Conservation (phyloP, 2,113 vertebrate species). For the Pelusios castaneus region DNA sequence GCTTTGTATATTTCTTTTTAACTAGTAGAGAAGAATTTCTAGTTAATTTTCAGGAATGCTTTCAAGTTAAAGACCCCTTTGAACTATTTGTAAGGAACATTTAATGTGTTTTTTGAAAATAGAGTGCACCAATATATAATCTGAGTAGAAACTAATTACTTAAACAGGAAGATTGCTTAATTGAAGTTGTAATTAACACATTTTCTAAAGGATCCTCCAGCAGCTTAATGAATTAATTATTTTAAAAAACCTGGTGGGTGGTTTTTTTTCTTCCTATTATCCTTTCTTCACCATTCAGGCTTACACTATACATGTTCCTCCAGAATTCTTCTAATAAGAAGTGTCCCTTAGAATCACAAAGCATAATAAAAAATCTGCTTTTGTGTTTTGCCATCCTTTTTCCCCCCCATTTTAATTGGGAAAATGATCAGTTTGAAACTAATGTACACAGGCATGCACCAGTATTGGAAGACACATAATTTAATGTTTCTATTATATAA, state of each 20-base stretch:
- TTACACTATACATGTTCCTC: neutral
- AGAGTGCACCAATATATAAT: neutral
- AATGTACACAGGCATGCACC: neutral
- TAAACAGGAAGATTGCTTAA: neutral
- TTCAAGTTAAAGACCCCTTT: neutral
- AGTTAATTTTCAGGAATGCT: neutral
- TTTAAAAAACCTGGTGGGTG: neutral
- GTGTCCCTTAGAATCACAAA: neutral
- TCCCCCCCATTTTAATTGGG: neutral
- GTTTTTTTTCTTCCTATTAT: neutral
- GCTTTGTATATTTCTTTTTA: neutral
- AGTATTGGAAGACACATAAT: neutral
- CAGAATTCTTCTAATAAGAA: neutral
- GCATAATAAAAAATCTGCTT: neutral
- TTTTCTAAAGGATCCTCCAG: neutral
- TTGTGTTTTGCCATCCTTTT: neutral
- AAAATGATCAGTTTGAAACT: neutral
- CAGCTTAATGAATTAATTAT: neutral
- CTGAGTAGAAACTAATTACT: neutral
- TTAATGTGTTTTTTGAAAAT: neutral
- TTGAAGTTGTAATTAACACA: neutral
- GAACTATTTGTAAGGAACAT: fast-evolving
- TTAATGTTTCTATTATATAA: neutral
- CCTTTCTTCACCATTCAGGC: neutral
- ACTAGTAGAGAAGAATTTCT: fast-evolving